A percentile compares a stretch with the other conserved stretches of the same genome.
These are phyloP conservation scores for Panagrolaimus sp. DNA, from an alignment of 1,140 invertebrate genomes.

Conservation along the genomic window DNA sequence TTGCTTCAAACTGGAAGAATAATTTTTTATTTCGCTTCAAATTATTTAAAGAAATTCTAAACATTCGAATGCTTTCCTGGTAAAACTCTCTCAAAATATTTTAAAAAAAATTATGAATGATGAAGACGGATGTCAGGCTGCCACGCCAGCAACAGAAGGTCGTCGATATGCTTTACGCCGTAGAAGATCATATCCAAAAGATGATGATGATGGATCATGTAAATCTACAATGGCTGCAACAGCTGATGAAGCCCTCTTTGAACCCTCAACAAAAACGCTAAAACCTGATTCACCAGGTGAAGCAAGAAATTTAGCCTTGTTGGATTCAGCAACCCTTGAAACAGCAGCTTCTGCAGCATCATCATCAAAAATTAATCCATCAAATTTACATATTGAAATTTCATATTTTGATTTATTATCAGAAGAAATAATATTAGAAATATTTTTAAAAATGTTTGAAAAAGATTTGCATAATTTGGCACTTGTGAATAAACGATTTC, in stretches of 20 bases:
- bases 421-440: slow-evolving; percentile 51
- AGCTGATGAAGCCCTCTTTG: slow-evolving; percentile 45
- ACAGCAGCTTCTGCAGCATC: not conserved
- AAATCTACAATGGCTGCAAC: slow-evolving; percentile 47
- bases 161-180: slow-evolving; percentile 16
- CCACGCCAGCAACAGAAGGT: slow-evolving; percentile 12
- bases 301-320: slow-evolving; percentile 20
- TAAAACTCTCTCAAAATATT: too few relatives aligned
- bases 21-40: too few relatives aligned
- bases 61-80: too few relatives aligned
- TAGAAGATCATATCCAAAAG: slow-evolving; percentile 34
- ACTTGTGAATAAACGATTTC: slow-evolving; percentile 45
- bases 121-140: not conserved
- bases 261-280: slow-evolving; percentile 39
- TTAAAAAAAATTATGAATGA: too few relatives aligned
- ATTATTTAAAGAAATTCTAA: too few relatives aligned
- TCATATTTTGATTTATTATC: slow-evolving; percentile 41
- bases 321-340: not conserved
- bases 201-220: slow-evolving; percentile 48
- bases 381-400: not conserved
- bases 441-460: slow-evolving; percentile 52
- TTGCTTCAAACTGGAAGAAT: too few relatives aligned
- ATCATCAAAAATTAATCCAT: too few relatives aligned
- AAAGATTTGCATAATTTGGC: slow-evolving; percentile 39
- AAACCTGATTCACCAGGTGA: slow-evolving; percentile 55